A percentile compares a stretch with the other conserved stretches of the same genome.
Conservation (phyloP, 2,113 vertebrate species). For the Bombycilla garrulus region DNA sequence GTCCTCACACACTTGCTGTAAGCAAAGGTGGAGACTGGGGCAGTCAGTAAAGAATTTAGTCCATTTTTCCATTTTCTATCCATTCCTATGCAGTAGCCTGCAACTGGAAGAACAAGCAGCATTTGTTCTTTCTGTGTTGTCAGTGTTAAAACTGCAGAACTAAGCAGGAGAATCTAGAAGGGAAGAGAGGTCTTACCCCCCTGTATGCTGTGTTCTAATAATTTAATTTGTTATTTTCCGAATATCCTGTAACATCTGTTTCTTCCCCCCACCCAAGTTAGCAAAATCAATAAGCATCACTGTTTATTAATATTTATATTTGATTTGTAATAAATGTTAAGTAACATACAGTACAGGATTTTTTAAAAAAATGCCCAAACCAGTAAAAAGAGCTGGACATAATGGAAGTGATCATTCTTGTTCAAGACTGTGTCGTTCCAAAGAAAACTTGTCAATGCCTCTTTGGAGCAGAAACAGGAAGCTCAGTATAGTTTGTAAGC, state of each 20-base stretch:
- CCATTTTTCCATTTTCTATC: not conserved
- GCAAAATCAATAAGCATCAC: not conserved
- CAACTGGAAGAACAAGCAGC: not conserved
- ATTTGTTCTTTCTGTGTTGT: not conserved
- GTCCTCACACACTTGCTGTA: not conserved
- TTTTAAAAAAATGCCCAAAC: not conserved
- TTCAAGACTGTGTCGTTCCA: not conserved
- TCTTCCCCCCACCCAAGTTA: not conserved
- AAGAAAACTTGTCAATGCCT: not conserved
- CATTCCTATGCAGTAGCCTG: not conserved
- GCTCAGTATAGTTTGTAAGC: not conserved
- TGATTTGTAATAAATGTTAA: not conserved
- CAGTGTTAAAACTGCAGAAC: not conserved
- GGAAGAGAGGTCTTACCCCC: not conserved
- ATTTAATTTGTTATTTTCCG: not conserved
- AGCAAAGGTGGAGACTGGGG: not conserved
- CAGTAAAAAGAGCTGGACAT: not conserved
- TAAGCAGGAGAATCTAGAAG: not conserved
- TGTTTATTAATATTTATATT: not conserved
- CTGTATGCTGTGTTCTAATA: not conserved
- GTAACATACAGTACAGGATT: not conserved
- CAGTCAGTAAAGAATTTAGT: not conserved
- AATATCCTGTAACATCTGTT: not conserved
- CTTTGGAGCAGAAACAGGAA: slow-evolving; percentile 6
- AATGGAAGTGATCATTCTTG: not conserved